These are phyloP conservation scores for Meloidogyne hapla DNA, from an alignment of 1,140 invertebrate genomes.

Conservation along the genomic window DNA sequence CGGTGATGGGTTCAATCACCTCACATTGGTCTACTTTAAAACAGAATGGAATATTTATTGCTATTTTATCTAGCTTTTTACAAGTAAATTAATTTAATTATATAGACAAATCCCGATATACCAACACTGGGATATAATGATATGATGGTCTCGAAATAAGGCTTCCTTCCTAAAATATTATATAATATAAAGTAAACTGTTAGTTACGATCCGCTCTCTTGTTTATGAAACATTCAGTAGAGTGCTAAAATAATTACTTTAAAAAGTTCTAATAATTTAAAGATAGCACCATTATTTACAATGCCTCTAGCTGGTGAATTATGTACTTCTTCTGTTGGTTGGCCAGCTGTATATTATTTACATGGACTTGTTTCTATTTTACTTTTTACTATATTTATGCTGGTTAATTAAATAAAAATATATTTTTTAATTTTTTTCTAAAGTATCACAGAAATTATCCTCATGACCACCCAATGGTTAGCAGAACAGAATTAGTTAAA, in stretches of 20 bases:
- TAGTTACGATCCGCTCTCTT: too few species aligned
- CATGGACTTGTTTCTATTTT: conserved; percentile 52
- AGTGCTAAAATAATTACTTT: too few species aligned
- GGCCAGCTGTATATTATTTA: conserved; percentile 55
- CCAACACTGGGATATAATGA: too few species aligned
- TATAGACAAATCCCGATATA: too few species aligned
- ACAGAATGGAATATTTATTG: conserved; percentile 54
- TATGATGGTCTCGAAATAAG: too few species aligned
- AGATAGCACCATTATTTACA: conserved; percentile 57
- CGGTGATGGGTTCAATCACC: conserved; percentile 51
- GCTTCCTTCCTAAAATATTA: too few species aligned
- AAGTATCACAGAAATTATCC: conserved; percentile 53
- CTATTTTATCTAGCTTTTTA: conserved; percentile 50
- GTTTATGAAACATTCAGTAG: too few species aligned
- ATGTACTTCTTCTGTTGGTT: conserved; percentile 46
- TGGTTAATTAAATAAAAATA: conserved; percentile 21
- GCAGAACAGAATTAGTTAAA: conserved; percentile 46
- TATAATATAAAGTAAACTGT: too few species aligned
- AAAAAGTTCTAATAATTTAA: too few species aligned
- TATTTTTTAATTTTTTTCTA: not conserved
- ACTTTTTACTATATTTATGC: conserved; percentile 52
- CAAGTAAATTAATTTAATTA: conserved; percentile 35
- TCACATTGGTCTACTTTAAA: conserved; percentile 56
- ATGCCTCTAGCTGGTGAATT: conserved; percentile 56
- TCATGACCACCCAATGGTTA: conserved; percentile 48